These are phyloP conservation scores for Trichomalopsis sarcophagae DNA, from an alignment of 1,140 invertebrate species.

Conservation along the genomic window DNA sequence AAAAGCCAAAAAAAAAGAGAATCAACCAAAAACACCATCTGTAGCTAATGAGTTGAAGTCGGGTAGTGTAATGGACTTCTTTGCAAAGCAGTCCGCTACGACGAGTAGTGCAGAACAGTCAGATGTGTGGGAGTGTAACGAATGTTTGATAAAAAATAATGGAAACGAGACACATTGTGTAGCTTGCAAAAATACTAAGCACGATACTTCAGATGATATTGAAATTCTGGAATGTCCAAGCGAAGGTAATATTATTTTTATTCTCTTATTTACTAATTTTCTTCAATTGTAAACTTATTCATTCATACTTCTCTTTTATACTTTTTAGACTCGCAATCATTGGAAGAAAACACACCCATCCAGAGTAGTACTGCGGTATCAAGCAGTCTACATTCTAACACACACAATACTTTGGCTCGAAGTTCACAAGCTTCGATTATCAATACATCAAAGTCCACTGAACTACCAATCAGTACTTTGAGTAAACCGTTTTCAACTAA, in stretches of 20 bases:
- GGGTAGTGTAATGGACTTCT: constrained; percentile 68
- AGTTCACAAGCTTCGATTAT: not conserved
- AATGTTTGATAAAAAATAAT: constrained; percentile 70
- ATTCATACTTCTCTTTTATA: not conserved
- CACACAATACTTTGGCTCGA: not conserved
- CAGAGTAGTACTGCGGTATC: not conserved
- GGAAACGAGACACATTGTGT: constrained; percentile 62
- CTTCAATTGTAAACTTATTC: not conserved
- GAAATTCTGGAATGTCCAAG: constrained; percentile 20
- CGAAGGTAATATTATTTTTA: constrained; percentile 10
- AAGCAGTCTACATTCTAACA: not conserved
- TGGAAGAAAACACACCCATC: not conserved
- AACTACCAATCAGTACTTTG: not conserved
- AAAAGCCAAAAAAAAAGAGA: constrained; percentile 63
- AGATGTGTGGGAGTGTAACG: constrained; percentile 76
- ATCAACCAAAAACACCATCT: constrained; percentile 51
- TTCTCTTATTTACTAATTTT: not conserved
- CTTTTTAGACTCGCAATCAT: not conserved
- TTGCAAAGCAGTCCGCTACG: constrained; percentile 41
- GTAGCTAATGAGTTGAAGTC: constrained; percentile 59
- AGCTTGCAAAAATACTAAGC: constrained; percentile 65
- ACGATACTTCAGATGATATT: constrained; percentile 30
- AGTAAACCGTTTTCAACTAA: not conserved
- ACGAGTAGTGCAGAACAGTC: constrained; percentile 9
- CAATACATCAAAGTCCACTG: not conserved